These are phyloP conservation scores for Vireo griseus DNA, from an alignment of 2,797 vertebrate genomes.

Conservation along the genomic window DNA sequence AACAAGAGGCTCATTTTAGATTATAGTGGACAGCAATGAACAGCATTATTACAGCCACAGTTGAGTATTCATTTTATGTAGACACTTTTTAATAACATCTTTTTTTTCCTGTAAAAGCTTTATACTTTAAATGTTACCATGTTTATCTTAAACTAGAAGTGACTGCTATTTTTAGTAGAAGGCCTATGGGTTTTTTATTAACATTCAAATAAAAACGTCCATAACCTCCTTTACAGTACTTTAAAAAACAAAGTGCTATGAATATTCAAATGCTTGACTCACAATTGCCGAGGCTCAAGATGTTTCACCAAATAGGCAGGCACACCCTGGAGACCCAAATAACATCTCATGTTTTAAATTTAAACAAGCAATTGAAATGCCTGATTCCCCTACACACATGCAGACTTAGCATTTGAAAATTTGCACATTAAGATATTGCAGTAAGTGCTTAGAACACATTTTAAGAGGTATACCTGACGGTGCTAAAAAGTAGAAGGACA, in stretches of 20 bases:
- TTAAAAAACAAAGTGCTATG: not conserved
- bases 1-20: not conserved
- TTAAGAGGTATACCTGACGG: not conserved
- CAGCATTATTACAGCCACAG: not conserved
- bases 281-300: not conserved
- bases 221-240: not conserved
- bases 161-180: not conserved
- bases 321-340: not conserved
- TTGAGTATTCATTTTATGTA: not conserved
- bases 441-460: not conserved
- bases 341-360: not conserved
- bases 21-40: not conserved
- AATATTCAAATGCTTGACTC: not conserved
- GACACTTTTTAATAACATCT: not conserved
- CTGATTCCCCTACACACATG: fast-evolving
- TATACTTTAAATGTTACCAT: not conserved
- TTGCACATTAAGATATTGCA: not conserved
- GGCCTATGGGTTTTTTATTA: not conserved
- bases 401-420: not conserved
- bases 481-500: not conserved
- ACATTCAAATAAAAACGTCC: not conserved
- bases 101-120: not conserved
- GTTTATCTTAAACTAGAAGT: not conserved
- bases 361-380: not conserved
- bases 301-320: not conserved